phyloP scores from a whole-genome alignment of 2,113 vertebrate genomes.

The Ranitomeya imitator region DNA sequence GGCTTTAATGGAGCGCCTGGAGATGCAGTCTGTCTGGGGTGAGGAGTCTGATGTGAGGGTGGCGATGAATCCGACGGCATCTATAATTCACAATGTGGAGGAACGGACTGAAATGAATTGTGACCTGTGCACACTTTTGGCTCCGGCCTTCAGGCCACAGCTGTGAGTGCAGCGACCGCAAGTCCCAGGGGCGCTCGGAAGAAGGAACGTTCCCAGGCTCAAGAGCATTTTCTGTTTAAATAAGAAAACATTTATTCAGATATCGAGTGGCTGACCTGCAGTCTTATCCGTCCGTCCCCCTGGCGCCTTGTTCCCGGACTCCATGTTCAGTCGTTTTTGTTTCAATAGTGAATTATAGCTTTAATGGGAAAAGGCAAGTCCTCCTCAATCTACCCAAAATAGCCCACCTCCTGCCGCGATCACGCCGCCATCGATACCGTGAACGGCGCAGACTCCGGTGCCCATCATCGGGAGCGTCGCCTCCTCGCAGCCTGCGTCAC shows the following conservation, averaged over 20 bases:
- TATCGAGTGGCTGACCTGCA: conserved; percentile 1
- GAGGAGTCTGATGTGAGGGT: not conserved
- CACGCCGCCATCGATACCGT: not conserved
- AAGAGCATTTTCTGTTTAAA: conserved; percentile 35
- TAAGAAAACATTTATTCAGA: conserved; percentile 46
- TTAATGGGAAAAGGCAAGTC: not conserved
- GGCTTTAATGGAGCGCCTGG: not conserved
- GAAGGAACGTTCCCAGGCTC: conserved; percentile 50
- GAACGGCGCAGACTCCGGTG: not conserved
- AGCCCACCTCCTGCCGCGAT: not conserved
- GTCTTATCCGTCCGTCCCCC: not conserved
- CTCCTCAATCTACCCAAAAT: not conserved
- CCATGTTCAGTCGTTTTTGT: not conserved
- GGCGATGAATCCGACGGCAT: not conserved
- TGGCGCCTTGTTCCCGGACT: not conserved
- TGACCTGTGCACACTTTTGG: conserved; percentile 45
- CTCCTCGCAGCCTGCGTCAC: not conserved
- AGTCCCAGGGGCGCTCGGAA: not conserved
- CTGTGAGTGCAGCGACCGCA: conserved; percentile 38
- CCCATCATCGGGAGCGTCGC: not conserved
- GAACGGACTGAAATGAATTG: not conserved
- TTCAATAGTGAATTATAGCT: not conserved
- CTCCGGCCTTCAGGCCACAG: conserved; percentile 33
- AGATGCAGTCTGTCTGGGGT: not conserved
- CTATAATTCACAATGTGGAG: not conserved